Evolutionary conservation across 2,888 invertebrate genomes (phyloP), one percentile per base, ranked within the genome.

Genomic region (Physocephala rufipes): DNA sequence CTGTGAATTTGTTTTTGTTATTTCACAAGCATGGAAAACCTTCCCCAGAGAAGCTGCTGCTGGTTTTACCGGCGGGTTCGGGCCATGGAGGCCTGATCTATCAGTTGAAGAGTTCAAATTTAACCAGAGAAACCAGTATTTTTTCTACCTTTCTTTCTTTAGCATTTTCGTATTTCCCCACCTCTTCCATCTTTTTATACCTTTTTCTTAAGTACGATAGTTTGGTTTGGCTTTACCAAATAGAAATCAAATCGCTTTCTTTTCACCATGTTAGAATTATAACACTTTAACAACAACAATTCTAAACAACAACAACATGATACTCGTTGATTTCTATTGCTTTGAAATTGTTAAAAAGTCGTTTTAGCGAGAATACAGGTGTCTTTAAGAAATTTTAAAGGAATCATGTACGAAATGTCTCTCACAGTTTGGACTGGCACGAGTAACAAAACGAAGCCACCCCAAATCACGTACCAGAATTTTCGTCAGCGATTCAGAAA

Each of bases 81-180:
- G 36, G 36, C 4, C 5, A 9, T 7, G 36, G 36, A 36, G 36
- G 36, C 36, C 9, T 36, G 5, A 61, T 68, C 62, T 62, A 24
- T 62, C 67, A 51, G 68, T 68, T 68, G 68, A 62, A 51, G 68
- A 68, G 68, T 68, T 68, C 68, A 68, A 62, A 61, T 36, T n/a
- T 47, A 67, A 26, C 49, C 9, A 24, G 49, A 58, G 45, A 58
- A 67, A 67, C 67, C 67, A 21, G 67, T 67, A 67, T 67, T 67
- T 67, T 16, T 43, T 19, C 36, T 21, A 15, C 26, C 47, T 45
- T 47, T 12, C n/a, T 15, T 36, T 9, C 4, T 36, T 7, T 9
- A 7, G 4, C 36, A 4, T 36, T 4, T 4, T 9, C 9, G 4
- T 36, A 36, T 36, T 36, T 36, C 36, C 4, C 9, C 9, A 7